Evolutionary conservation across 2,113 vertebrate species (phyloP).

Genomic region (Diphyllodes magnificus): DNA sequence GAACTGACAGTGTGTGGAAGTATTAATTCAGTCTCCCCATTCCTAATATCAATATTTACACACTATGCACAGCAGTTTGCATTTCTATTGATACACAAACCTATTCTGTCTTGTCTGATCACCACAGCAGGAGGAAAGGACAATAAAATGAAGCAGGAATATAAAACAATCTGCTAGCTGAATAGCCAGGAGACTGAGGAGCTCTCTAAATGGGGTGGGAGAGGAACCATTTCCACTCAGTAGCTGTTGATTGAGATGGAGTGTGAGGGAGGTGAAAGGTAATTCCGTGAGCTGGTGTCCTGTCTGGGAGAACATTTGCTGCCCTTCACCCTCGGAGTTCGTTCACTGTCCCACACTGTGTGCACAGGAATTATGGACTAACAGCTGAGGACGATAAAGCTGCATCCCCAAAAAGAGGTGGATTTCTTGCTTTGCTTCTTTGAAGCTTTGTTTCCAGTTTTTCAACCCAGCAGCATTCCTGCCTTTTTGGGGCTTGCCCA

Average conservation of each 20-base stretch:
- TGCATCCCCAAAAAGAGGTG: not conserved
- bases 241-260: not conserved
- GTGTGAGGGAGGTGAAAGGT: not conserved
- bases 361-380: not conserved
- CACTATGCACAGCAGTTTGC: not conserved
- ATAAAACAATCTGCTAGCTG: not conserved
- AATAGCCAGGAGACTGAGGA: not conserved
- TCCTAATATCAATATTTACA: slow-evolving; percentile 28
- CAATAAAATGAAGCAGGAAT: not conserved
- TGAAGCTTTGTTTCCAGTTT: not conserved
- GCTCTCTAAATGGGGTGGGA: not conserved
- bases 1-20: not conserved
- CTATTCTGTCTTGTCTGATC: not conserved
- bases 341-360: not conserved
- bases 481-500: not conserved
- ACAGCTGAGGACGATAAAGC: not conserved
- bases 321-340: not conserved
- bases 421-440: not conserved
- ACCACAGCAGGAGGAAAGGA: slow-evolving; percentile 1
- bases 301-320: not conserved
- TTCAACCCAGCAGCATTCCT: not conserved
- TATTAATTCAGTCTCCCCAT: not conserved
- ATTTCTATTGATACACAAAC: not conserved
- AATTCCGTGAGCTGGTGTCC: not conserved
- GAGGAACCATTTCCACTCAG: not conserved